These are phyloP conservation scores for Coptodon bakossiorum DNA, from an alignment of 2,113 vertebrate genomes.

Conservation along the genomic window DNA sequence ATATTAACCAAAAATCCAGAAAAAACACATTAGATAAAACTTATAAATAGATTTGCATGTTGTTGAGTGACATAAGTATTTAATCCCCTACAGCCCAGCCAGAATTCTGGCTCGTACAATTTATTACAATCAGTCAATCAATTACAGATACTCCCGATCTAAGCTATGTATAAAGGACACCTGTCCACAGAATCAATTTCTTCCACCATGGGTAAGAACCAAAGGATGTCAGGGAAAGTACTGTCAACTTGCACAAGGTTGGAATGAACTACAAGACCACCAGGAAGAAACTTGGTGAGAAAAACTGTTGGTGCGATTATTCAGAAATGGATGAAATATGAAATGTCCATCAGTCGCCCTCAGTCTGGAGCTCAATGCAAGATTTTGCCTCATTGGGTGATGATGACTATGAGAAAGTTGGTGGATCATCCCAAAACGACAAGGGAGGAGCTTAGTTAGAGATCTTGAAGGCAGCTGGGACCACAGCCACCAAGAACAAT, in stretches of 20 bases:
- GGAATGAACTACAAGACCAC: neutral
- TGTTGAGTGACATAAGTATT: neutral
- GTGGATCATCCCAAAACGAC: neutral
- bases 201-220: neutral
- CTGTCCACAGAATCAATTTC: neutral
- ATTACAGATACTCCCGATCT: neutral
- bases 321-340: neutral
- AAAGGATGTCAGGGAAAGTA: neutral
- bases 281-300: neutral
- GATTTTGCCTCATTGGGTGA: neutral
- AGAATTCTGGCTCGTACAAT: neutral
- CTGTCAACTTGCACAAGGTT: neutral
- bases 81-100: neutral
- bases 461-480: neutral
- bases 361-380: neutral
- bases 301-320: neutral
- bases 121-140: neutral
- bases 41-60: neutral
- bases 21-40: neutral
- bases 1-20: neutral
- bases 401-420: neutral
- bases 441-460: neutral
- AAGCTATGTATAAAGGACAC: neutral
- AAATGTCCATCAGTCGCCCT: neutral
- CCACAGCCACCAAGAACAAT: neutral